phyloP scores from a whole-genome alignment of 2,888 invertebrate genomes.

The Mermis nigrescens region DNA sequence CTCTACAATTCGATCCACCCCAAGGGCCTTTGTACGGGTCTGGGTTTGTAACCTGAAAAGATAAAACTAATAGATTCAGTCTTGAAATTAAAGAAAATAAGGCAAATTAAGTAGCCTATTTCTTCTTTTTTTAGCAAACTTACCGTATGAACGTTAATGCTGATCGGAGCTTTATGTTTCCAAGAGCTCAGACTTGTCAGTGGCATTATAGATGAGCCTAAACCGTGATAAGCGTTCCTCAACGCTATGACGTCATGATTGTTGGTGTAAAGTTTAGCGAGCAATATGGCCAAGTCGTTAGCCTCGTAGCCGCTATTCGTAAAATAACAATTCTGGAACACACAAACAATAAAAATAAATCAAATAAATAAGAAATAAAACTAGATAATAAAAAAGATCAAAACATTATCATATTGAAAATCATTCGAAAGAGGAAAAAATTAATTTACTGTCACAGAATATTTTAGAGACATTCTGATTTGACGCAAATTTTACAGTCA shows the following conservation, averaged over 20 bases:
- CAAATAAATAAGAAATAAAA: background rate
- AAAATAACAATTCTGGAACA: conserved; percentile 57
- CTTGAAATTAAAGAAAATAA: background rate
- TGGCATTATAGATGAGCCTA: conserved; percentile 62
- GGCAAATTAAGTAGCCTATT: background rate
- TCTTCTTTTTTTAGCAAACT: background rate
- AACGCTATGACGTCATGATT: conserved; percentile 65
- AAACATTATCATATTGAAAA: too few species aligned
- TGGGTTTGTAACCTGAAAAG: conserved; percentile 57
- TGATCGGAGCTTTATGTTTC: conserved; percentile 41
- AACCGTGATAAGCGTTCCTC: conserved; percentile 72
- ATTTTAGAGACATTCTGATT: too few species aligned
- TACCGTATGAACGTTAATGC: background rate
- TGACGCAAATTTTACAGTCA: too few species aligned
- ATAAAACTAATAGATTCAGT: background rate
- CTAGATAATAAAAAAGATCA: too few species aligned
- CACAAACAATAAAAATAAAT: background rate
- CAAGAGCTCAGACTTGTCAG: conserved; percentile 57
- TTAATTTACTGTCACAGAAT: too few species aligned
- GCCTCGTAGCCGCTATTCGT: conserved; percentile 94
- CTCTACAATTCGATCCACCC: conserved; percentile 69
- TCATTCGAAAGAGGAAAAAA: too few species aligned
- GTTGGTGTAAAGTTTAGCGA: conserved; percentile 67
- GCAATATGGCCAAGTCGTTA: conserved; percentile 71
- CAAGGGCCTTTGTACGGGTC: conserved; percentile 75